Percentiles rank a stretch among this genome's conserved stretches.
Conservation (phyloP, 2,797 vertebrate species). For the Catostomus latipinnis region DNA sequence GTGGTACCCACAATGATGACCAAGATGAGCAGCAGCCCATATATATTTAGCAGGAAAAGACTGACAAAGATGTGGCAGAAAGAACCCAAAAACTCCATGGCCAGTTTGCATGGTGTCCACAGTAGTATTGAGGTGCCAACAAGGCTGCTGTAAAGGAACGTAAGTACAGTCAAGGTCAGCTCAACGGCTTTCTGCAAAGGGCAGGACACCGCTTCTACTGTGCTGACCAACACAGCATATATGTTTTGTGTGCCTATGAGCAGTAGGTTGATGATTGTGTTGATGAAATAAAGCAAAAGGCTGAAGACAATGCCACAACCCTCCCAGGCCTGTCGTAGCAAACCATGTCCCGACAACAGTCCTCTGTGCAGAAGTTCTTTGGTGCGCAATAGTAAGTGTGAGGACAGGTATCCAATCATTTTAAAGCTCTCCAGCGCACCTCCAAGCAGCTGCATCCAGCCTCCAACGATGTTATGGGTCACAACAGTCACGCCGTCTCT, state of each 20-base stretch:
- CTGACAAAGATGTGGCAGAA: constrained; percentile 81
- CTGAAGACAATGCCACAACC: constrained; percentile 85
- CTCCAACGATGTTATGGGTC: constrained; percentile 72
- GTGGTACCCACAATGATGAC: constrained; percentile 73
- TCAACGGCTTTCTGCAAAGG: constrained; percentile 82
- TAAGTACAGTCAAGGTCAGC: constrained; percentile 79
- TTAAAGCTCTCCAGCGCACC: constrained; percentile 87
- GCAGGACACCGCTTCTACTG: constrained; percentile 83
- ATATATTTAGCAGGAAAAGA: constrained; percentile 85
- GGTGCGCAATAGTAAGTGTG: constrained; percentile 83
- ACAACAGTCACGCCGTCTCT: constrained; percentile 71
- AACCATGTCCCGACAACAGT: constrained; percentile 77
- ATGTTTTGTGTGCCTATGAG: constrained; percentile 90
- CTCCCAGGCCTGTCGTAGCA: constrained; percentile 82
- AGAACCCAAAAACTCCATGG: constrained; percentile 81
- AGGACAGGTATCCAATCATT: constrained; percentile 86
- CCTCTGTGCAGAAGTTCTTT: constrained; percentile 86
- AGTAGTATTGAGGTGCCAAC: constrained; percentile 86
- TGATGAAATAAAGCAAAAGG: constrained; percentile 88
- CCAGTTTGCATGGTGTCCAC: constrained; percentile 88
- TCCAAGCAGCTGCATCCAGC: constrained; percentile 76
- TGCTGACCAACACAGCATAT: constrained; percentile 73
- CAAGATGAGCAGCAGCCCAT: constrained; percentile 82
- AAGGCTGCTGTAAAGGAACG: constrained; percentile 88
- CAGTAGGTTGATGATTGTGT: constrained; percentile 89